phyloP scores from a whole-genome alignment of 1,140 invertebrate genomes.

The Sinonovacula constricta region DNA sequence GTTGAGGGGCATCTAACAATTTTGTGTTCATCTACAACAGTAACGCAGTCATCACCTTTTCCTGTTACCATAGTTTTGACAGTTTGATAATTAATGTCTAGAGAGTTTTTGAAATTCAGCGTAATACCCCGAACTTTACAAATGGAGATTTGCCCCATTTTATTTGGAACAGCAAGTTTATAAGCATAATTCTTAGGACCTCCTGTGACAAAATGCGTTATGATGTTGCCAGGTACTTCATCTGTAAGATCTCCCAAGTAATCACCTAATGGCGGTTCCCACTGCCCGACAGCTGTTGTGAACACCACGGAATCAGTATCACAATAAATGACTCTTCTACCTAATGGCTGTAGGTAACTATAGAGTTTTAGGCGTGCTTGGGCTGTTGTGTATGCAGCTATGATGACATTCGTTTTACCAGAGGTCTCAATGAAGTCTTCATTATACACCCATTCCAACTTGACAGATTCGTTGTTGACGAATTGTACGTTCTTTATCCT shows the following conservation, averaged over 20 bases:
- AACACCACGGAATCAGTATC: constrained; percentile 76
- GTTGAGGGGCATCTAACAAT: background rate
- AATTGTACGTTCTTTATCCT: constrained; percentile 20
- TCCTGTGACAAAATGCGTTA: constrained; percentile 36
- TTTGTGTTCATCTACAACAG: background rate
- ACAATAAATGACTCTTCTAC: constrained; percentile 70
- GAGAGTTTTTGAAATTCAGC: constrained; percentile 26
- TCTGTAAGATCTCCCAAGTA: constrained; percentile 5
- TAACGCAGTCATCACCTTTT: background rate
- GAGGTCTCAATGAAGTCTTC: constrained; percentile 2
- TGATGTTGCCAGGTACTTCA: constrained; percentile 14
- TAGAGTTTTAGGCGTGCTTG: constrained; percentile 76
- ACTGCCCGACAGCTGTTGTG: constrained; percentile 50
- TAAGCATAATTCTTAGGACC: constrained; percentile 47
- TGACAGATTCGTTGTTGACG: constrained; percentile 25
- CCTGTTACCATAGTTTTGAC: constrained; percentile 9
- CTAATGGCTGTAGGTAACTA: constrained; percentile 67
- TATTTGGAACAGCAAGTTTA: background rate
- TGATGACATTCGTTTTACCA: constrained; percentile 67
- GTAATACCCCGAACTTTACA: constrained; percentile 39
- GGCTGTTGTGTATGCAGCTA: constrained; percentile 75
- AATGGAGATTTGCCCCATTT: background rate
- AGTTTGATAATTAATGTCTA: constrained; percentile 21
- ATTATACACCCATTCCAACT: constrained; percentile 6
- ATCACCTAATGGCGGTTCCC: constrained; percentile 13